These are phyloP conservation scores for Saxidomus purpurata DNA, from an alignment of 1,140 invertebrate species.

Conservation along the genomic window DNA sequence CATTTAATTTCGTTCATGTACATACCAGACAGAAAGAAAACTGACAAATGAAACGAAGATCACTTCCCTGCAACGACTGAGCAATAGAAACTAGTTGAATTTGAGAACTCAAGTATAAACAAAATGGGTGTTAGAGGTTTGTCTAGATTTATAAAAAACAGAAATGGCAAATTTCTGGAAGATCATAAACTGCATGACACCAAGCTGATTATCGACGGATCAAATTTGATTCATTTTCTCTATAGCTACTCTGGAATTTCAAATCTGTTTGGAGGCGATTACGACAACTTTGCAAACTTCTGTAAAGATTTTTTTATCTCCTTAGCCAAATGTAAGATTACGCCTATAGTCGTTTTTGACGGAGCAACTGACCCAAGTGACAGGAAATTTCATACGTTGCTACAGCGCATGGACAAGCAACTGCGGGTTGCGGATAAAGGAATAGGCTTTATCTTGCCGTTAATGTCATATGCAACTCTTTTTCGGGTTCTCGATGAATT, in stretches of 20 bases:
- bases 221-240: slow-evolving; percentile 91
- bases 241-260: slow-evolving; percentile 90
- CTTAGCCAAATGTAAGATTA: slow-evolving; percentile 91
- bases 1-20: too few relatives aligned
- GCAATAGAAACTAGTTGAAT: too few relatives aligned
- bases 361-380: slow-evolving; percentile 91
- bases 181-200: slow-evolving; percentile 90
- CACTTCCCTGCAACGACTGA: too few relatives aligned
- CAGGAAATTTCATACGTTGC: slow-evolving; percentile 91
- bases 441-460: slow-evolving; percentile 80
- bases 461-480: slow-evolving; percentile 91
- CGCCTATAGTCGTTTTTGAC: slow-evolving; percentile 93
- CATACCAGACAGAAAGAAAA: too few relatives aligned
- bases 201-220: slow-evolving; percentile 93
- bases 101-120: too few relatives aligned
- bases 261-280: slow-evolving; percentile 95
- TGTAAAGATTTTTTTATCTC: slow-evolving; percentile 91
- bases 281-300: slow-evolving; percentile 91
- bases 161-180: too few relatives aligned
- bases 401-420: slow-evolving; percentile 68
- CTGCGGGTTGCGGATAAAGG: slow-evolving; percentile 65
- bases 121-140: too few relatives aligned
- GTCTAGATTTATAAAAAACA: too few relatives aligned
- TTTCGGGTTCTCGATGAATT: slow-evolving; percentile 89
- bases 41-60: too few relatives aligned